Base-by-base conservation (phyloP, 2,888 invertebrate genomes). In the Metacarcinus magister region DNA sequence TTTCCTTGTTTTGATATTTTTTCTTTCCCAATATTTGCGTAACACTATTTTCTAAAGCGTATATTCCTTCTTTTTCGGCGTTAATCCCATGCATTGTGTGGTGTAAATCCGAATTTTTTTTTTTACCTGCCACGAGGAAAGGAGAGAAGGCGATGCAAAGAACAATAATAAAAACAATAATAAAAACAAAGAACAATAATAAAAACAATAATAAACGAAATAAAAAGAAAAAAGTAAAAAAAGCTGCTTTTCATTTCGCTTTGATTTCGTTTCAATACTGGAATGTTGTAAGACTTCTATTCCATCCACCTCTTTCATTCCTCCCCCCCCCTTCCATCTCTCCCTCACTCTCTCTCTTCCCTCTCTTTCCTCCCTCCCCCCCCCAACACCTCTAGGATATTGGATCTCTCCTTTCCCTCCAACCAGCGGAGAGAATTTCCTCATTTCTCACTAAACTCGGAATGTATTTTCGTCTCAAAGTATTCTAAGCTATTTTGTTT, bases 381-480 rank as follows among this genome's bases (percentile, higher is more conserved):
- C 32, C 28, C 32, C 32, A 28, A 5, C 82, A 32, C 32, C 82
- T 32, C 8, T 10, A 82, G 82, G 82, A 82, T 82, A 82, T 82
- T 82, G 82, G 32, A 32, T 82, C 82, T 82, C 82, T 82, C 82
- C 32, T 82, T 82, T 82, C 82, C 82, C 32, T 23, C 82, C 82
- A 32, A 32, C 82, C 82, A 82, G 82, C 2, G 82, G 67, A 82
- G 82, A 82, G 82, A 82, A 82, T 82, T 82, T 82, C 82, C 32
- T 82, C 82, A 23, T 82, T 82, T 82, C 82, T 82, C 82, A 82
- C 82, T 82, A 82, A 82, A 82, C 82, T 23, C 28, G 82, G 32
- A 82, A 82, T 82, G 82, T 82, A 82, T 28, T 82, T 5, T 28
- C 13, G 10, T 82, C 32, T 82, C 32, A 82, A 82, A 82, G 82